Percentiles rank a stretch among this genome's conserved stretches.
phyloP scores from a whole-genome alignment of 2,888 invertebrate species.

The Acanthosepion esculentum region DNA sequence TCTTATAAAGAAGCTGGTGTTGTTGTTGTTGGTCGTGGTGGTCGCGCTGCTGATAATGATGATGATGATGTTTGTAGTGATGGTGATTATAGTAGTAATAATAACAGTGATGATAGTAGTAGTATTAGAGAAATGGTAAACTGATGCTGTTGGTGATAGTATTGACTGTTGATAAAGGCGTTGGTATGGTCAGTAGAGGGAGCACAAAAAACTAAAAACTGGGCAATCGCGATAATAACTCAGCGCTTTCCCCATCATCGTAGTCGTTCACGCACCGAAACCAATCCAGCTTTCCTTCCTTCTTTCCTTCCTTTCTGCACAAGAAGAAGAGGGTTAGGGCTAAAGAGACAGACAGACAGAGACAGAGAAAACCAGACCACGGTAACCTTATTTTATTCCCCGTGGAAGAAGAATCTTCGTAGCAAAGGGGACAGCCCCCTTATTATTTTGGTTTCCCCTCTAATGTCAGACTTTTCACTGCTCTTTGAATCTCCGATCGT shows the following conservation, averaged over 20 bases:
- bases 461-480: background rate
- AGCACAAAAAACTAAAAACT: background rate
- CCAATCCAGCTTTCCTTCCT: background rate
- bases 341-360: background rate
- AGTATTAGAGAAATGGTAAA: background rate
- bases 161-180: background rate
- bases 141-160: background rate
- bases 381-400: slow-evolving; percentile 33
- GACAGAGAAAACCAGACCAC: background rate
- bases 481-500: slow-evolving; percentile 4
- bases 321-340: background rate
- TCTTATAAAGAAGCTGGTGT: slow-evolving; percentile 16
- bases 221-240: background rate
- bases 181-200: background rate
- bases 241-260: background rate
- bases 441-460: background rate
- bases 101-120: background rate
- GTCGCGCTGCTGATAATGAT: background rate
- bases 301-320: background rate
- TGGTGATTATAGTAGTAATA: background rate
- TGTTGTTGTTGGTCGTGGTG: background rate
- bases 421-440: background rate
- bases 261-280: background rate
- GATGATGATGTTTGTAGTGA: background rate
- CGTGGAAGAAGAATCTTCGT: background rate